A percentile compares a stretch with the other conserved stretches of the same genome.
Conservation (phyloP, 1,140 invertebrate genomes). For the Potamilus streckersoni region DNA sequence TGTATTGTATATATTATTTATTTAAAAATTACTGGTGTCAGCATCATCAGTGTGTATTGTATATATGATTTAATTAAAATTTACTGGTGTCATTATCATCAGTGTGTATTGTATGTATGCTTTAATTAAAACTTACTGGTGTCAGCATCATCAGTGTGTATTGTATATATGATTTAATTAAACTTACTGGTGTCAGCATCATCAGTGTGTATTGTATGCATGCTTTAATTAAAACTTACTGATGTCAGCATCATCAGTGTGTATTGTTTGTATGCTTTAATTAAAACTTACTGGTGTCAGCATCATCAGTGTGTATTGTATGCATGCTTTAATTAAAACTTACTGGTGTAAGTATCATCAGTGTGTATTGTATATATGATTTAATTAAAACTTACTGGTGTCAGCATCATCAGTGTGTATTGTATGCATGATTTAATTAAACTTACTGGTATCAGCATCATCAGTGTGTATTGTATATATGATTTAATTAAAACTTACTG, state of each 20-base stretch:
- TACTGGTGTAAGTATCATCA: too few relatives aligned
- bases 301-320: slow-evolving; percentile 76
- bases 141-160: too few relatives aligned
- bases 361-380: too few relatives aligned
- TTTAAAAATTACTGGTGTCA: background rate
- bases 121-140: background rate
- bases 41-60: too few relatives aligned
- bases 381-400: slow-evolving; percentile 51
- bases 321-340: background rate
- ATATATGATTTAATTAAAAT: too few relatives aligned
- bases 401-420: slow-evolving; percentile 81
- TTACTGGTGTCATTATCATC: slow-evolving; percentile 74
- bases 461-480: too few relatives aligned
- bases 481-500: slow-evolving; percentile 38
- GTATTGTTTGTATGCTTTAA: too few relatives aligned
- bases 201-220: slow-evolving; percentile 73
- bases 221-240: background rate
- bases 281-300: slow-evolving; percentile 69
- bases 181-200: slow-evolving; percentile 72
- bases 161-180: too few relatives aligned
- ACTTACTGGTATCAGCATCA: background rate
- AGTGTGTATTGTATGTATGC: slow-evolving; percentile 69
- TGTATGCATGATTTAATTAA: too few relatives aligned
- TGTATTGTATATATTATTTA: too few relatives aligned
- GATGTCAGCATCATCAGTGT: too few relatives aligned